Conservation (phyloP, 2,797 vertebrate species). For the Natrix natrix region DNA sequence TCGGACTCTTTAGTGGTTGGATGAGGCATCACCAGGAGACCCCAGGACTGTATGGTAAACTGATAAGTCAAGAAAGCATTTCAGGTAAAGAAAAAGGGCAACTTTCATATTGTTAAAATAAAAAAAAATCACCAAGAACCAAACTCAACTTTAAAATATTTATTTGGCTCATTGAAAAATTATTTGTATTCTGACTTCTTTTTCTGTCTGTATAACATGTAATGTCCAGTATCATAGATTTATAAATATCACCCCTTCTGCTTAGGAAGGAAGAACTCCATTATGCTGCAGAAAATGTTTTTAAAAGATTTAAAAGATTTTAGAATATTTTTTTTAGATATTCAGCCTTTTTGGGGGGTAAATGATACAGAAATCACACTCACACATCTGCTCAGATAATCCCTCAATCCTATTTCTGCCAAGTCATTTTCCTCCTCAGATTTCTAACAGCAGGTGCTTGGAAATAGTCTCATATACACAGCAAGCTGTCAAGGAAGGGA, state of each 20-base stretch:
- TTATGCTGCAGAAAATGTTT: not conserved
- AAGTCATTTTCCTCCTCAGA: constrained; percentile 7
- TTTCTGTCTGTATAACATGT: not conserved
- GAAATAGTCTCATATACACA: not conserved
- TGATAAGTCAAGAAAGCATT: not conserved
- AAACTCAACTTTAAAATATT: not conserved
- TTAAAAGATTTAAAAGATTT: not conserved
- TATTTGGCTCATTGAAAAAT: not conserved
- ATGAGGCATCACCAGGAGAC: not conserved
- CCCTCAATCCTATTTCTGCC: not conserved
- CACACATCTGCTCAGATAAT: constrained; percentile 8
- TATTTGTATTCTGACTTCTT: not conserved
- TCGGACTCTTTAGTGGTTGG: not conserved
- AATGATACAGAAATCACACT: not conserved
- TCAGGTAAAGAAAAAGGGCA: not conserved
- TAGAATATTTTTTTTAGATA: not conserved
- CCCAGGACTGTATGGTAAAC: not conserved
- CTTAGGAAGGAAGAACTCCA: not conserved
- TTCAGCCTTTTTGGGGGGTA: not conserved
- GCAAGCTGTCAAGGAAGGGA: not conserved
- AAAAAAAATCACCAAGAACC: not conserved
- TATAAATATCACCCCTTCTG: constrained; percentile 4
- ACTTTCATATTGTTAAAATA: not conserved
- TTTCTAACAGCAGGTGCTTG: not conserved
- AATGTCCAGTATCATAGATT: not conserved